Percentiles rank a stretch among this genome's conserved stretches.
These are phyloP conservation scores for Eubasilissa splendida DNA, from an alignment of 2,888 invertebrate species.

Conservation along the genomic window DNA sequence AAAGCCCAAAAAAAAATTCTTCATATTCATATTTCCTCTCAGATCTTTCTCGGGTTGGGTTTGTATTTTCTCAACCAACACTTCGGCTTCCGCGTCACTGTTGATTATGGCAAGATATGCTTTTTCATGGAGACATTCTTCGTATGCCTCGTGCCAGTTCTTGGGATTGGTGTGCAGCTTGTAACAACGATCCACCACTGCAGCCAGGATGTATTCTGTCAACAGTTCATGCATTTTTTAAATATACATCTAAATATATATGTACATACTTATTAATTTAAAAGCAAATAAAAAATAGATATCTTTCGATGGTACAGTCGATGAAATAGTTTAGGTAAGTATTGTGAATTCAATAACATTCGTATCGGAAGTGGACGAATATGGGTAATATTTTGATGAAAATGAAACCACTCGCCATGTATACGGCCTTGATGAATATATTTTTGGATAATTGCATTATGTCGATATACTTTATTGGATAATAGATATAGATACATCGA, in stretches of 20 bases:
- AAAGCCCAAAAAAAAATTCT: slow-evolving; percentile 35
- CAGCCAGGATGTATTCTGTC: not conserved
- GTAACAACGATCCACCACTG: slow-evolving; percentile 32
- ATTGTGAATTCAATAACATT: no score
- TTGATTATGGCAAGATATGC: slow-evolving; percentile 41
- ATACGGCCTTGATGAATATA: no score
- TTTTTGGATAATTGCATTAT: no score
- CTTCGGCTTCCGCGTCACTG: slow-evolving; percentile 36
- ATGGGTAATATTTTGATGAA: no score
- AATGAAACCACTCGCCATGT: no score
- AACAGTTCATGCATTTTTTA: not conserved
- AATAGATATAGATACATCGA: no score
- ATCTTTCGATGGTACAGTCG: no score
- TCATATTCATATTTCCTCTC: slow-evolving; percentile 37
- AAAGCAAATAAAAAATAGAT: no score
- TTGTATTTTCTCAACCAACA: slow-evolving; percentile 17
- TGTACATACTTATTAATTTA: no score
- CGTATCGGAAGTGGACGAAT: no score
- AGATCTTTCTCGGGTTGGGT: slow-evolving; percentile 13
- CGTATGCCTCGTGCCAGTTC: slow-evolving; percentile 45
- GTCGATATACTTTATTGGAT: no score
- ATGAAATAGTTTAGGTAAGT: no score
- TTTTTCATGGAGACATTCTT: slow-evolving; percentile 45
- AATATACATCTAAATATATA: not conserved
- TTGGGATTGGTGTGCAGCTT: slow-evolving; percentile 42